Conservation (phyloP, 2,797 vertebrate species). For the Pterois miles region DNA sequence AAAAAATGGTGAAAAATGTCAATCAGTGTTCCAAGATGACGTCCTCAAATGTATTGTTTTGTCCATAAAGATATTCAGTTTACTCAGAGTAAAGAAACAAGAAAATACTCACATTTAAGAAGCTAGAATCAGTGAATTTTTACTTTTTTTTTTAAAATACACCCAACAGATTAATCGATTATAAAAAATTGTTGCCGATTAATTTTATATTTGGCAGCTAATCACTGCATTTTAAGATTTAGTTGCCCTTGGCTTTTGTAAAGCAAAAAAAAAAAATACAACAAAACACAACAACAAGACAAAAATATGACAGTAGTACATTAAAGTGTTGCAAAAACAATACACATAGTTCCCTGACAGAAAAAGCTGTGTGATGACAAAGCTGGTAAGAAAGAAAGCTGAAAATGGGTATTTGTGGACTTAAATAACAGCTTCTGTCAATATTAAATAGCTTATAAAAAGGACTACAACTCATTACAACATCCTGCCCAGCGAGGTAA, state of each 20-base stretch:
- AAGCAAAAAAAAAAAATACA: not conserved
- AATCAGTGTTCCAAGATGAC: too few species aligned
- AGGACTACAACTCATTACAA: not conserved
- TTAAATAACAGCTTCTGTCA: not conserved
- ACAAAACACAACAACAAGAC: too few species aligned
- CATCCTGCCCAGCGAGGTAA: not conserved
- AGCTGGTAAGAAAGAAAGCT: not conserved
- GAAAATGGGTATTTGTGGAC: not conserved
- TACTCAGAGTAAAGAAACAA: too few species aligned
- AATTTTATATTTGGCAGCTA: too few species aligned
- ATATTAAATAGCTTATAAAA: not conserved
- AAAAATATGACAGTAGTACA: not conserved
- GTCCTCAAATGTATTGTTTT: too few species aligned
- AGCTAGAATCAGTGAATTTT: too few species aligned
- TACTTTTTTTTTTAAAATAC: too few species aligned
- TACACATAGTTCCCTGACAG: not conserved
- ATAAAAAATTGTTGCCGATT: too few species aligned
- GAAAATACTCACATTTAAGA: too few species aligned
- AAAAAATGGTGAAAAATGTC: rapidly evolving
- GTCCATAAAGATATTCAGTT: too few species aligned
- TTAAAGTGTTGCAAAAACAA: not conserved
- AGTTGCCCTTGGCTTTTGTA: not conserved
- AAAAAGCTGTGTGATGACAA: not conserved
- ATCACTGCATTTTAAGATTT: not conserved
- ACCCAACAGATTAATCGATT: too few species aligned